phyloP scores from a whole-genome alignment of 2,113 vertebrate species.

The Oncorhynchus tshawytscha region DNA sequence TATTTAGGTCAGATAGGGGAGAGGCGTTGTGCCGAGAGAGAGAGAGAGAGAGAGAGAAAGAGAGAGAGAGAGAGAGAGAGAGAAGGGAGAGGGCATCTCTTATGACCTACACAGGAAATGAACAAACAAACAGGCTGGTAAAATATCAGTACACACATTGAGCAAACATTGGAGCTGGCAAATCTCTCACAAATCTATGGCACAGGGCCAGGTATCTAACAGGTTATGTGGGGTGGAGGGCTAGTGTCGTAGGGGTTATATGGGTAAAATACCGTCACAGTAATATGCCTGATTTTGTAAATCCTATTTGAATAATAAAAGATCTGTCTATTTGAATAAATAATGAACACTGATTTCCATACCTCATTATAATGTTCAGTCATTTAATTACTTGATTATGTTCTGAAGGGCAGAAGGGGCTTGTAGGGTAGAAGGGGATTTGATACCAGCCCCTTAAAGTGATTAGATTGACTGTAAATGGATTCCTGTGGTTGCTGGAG shows the following conservation, averaged over 20 bases:
- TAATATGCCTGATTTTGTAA: neutral
- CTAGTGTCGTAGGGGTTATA: neutral
- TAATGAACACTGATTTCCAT: neutral
- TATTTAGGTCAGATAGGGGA: neutral
- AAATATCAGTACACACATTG: constrained; percentile 52
- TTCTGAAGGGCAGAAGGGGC: constrained; percentile 16
- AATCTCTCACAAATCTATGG: constrained; percentile 58
- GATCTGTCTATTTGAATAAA: neutral
- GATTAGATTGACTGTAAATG: constrained; percentile 22
- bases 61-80: no score
- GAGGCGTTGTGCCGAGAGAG: no score
- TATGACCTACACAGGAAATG: constrained; percentile 64
- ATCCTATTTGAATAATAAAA: neutral
- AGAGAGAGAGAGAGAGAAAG: no score
- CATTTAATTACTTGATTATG: neutral
- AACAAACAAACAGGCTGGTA: constrained; percentile 66
- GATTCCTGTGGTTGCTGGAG: constrained; percentile 19
- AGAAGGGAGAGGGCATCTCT: constrained; percentile 43
- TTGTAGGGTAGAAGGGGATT: neutral
- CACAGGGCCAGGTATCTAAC: constrained; percentile 41
- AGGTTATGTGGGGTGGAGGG: constrained; percentile 9
- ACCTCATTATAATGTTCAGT: neutral
- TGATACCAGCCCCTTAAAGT: neutral
- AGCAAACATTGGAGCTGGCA: constrained; percentile 58
- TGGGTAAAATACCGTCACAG: neutral